Base-by-base conservation (phyloP, 2,888 invertebrate genomes). In the Epiblema foenella region DNA sequence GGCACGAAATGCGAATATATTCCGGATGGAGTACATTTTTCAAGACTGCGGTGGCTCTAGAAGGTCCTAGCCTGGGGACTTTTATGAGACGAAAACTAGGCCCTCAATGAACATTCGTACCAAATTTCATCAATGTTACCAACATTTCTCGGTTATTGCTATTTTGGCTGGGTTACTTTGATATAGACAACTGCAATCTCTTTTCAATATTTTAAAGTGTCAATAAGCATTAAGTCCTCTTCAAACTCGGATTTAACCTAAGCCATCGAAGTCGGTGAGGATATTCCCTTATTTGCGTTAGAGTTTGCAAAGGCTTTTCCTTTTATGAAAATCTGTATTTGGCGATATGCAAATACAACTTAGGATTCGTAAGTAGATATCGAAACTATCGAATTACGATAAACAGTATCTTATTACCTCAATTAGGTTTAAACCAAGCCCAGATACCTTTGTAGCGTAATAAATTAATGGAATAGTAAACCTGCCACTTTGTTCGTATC, bases 401-500 rank as follows among this genome's bases (percentile, higher is more conserved):
- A 24, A n/a, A 59, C 39, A 20, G 12, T 24, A 24, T 24, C 24
- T 24, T 33, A 33, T n/a, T 46, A 46, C 46, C 8, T 46, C 46
- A 46, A 24, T 4, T 15, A 51, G n/a, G 52, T 33, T n/a, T 37
- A 20, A 39, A 52, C 49, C 46, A 49, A 20, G 56, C 5, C 5
- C 5, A 11, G 1, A 0, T 11, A 37, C 1, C 24, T 24, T 24
- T 1, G 4, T 24, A 24, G 33, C 7, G 8, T 46, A 46, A 46
- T 46, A 46, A 52, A 64, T 33, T 68, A 66, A 54, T 63, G 11
- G 42, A 59, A 60, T 46, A 54, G 54, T 65, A 49, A 54, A 54
- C 54, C 54, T 54, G 65, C 37, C 29, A 59, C 52, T 24, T 52
- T 42, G 64, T 39, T 11, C 20, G 20, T 52, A 59, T 37, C 59